These are phyloP conservation scores for Chaetoderma sp. DNA, from an alignment of 2,888 invertebrate genomes.

Conservation along the genomic window DNA sequence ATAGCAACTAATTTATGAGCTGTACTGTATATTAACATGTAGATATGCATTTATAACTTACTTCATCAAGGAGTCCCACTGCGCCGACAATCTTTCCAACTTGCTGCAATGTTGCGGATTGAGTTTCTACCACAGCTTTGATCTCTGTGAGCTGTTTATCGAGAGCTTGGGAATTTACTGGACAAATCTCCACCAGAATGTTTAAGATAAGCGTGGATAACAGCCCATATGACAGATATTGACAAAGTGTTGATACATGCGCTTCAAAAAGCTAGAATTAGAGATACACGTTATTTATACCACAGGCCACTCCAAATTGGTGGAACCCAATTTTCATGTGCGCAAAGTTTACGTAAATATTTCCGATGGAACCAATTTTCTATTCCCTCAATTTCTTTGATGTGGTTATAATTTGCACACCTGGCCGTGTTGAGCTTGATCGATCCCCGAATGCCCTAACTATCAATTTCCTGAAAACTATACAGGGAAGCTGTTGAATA, in stretches of 20 bases:
- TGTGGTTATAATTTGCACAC: too few species aligned
- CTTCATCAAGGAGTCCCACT: conserved; percentile 68
- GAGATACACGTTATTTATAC: background rate
- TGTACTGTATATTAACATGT: too few species aligned
- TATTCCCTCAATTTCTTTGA: too few species aligned
- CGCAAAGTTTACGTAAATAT: too few species aligned
- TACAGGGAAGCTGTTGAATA: too few species aligned
- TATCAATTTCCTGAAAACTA: too few species aligned
- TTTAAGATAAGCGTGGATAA: conserved; percentile 78
- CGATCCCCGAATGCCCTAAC: too few species aligned
- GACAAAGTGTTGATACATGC: conserved; percentile 84
- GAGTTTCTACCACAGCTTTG: conserved; percentile 71
- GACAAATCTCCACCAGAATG: conserved; percentile 82
- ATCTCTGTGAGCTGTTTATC: conserved; percentile 80
- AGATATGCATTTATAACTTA: too few species aligned
- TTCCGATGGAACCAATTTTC: too few species aligned
- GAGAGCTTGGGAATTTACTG: conserved; percentile 79
- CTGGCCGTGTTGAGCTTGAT: too few species aligned
- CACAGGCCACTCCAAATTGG: background rate
- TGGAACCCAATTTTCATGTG: background rate
- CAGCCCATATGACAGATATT: conserved; percentile 77
- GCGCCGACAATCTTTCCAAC: conserved; percentile 68
- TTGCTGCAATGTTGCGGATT: conserved; percentile 57
- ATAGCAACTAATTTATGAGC: too few species aligned
- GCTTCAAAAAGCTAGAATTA: conserved; percentile 79